These are phyloP conservation scores for Gnathonemus longibarbis DNA, from an alignment of 2,113 vertebrate genomes.

Conservation along the genomic window DNA sequence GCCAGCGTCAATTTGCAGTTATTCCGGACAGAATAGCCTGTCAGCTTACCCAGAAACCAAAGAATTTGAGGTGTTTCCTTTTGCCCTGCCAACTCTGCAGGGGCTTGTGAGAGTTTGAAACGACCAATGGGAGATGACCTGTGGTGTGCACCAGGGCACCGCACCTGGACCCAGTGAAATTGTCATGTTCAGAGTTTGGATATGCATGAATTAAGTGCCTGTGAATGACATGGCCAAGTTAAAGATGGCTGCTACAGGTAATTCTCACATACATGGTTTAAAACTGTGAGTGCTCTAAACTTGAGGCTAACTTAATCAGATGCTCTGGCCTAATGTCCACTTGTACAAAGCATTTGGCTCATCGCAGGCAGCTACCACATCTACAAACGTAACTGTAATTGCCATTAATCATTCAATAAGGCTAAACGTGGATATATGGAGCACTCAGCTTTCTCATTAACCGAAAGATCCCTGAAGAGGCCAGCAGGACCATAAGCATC, in stretches of 20 bases:
- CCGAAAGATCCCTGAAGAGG: slow-evolving; percentile 5
- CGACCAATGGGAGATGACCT: slow-evolving; percentile 3
- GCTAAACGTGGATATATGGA: slow-evolving; percentile 12
- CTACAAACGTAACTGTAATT: not conserved
- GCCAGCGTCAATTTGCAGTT: slow-evolving; percentile 41
- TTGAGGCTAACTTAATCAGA: not conserved
- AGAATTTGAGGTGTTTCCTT: slow-evolving; percentile 59
- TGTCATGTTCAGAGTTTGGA: not conserved
- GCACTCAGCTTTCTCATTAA: slow-evolving; percentile 22
- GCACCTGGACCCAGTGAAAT: not conserved
- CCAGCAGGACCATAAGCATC: not conserved
- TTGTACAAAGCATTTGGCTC: not conserved
- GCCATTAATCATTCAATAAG: slow-evolving; percentile 15
- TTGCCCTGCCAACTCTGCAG: slow-evolving; percentile 51
- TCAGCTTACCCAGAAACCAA: slow-evolving; percentile 55
- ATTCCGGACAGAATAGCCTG: slow-evolving; percentile 51
- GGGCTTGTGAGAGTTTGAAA: not conserved
- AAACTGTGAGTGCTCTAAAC: not conserved
- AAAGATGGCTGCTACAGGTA: not conserved
- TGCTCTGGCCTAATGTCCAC: not conserved
- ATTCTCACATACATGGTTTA: not conserved
- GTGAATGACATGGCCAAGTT: not conserved
- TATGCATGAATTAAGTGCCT: not conserved
- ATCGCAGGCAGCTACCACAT: not conserved
- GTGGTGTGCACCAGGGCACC: not conserved